Percentiles rank a stretch among this genome's conserved stretches.
Evolutionary conservation across 2,888 invertebrate genomes (phyloP).

Genomic region (Hesperia comma): DNA sequence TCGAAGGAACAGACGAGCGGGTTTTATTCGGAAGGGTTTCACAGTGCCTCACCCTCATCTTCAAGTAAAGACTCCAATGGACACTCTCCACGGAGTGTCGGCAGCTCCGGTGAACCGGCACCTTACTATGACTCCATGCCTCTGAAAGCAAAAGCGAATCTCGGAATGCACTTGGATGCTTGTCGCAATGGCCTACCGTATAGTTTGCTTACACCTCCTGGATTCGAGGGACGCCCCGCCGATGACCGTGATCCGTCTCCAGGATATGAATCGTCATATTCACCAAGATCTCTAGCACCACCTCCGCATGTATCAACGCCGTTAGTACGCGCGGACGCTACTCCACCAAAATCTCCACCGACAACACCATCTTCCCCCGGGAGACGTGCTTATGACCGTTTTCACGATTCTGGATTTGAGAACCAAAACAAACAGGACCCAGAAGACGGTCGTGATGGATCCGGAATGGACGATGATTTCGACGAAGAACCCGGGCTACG

Average conservation of each 20-base stretch:
- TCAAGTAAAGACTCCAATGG: conserved; percentile 81
- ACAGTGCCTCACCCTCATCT: conserved; percentile 84
- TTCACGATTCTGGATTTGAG: conserved; percentile 81
- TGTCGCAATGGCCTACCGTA: conserved; percentile 80
- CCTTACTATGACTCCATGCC: conserved; percentile 72
- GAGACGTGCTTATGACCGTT: conserved; percentile 69
- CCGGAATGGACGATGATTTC: conserved; percentile 77
- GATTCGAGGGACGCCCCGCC: conserved; percentile 69
- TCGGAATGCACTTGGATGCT: conserved; percentile 72
- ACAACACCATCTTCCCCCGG: conserved; percentile 68
- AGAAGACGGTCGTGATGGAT: conserved; percentile 77
- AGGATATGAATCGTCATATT: conserved; percentile 63
- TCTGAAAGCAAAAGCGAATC: conserved; percentile 74
- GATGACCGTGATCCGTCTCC: conserved; percentile 68
- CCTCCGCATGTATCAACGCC: conserved; percentile 71
- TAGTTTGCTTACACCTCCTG: conserved; percentile 85
- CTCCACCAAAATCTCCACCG: conserved; percentile 77
- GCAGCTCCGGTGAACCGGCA: conserved; percentile 68
- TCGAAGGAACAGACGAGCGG: conserved; percentile 84
- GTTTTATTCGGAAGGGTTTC: conserved; percentile 85
- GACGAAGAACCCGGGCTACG: conserved; percentile 85
- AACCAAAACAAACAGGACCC: conserved; percentile 63
- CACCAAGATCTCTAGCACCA: conserved; percentile 63
- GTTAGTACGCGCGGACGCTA: conserved; percentile 66
- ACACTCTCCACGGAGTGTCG: conserved; percentile 77